Conservation (phyloP, 2,888 invertebrate genomes). For the Oxystoma pomonae region DNA sequence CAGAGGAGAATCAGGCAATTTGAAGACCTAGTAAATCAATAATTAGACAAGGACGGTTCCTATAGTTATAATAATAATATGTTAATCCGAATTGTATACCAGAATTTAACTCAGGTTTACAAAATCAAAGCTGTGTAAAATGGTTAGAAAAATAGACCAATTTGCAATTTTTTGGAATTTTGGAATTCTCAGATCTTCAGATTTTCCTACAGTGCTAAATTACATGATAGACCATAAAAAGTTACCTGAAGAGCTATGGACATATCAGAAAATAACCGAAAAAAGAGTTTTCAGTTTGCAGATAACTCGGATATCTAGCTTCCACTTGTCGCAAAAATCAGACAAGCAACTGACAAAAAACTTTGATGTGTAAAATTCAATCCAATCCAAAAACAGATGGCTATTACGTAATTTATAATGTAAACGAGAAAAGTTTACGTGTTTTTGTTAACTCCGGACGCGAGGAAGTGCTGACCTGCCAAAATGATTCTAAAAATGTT, state of each 20-base stretch:
- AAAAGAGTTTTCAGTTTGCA: constrained; percentile 6
- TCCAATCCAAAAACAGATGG: neutral
- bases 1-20: constrained; percentile 9
- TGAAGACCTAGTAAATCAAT: constrained; percentile 11
- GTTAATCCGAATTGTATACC: no score
- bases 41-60: no score
- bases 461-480: constrained; percentile 3
- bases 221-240: no score
- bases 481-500: constrained; percentile 8
- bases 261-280: constrained; percentile 12
- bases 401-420: no score
- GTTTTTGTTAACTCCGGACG: constrained; percentile 8
- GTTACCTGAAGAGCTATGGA: no score
- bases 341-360: neutral
- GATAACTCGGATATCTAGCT: neutral
- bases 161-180: constrained; percentile 11
- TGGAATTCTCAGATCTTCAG: constrained; percentile 15
- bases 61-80: no score
- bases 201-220: constrained; percentile 13
- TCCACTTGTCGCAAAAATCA: neutral
- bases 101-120: no score
- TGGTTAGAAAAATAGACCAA: no score
- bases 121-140: no score
- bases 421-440: no score
- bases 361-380: neutral